These are phyloP conservation scores for Scaeva pyrastri DNA, from an alignment of 2,888 invertebrate genomes.

Conservation along the genomic window DNA sequence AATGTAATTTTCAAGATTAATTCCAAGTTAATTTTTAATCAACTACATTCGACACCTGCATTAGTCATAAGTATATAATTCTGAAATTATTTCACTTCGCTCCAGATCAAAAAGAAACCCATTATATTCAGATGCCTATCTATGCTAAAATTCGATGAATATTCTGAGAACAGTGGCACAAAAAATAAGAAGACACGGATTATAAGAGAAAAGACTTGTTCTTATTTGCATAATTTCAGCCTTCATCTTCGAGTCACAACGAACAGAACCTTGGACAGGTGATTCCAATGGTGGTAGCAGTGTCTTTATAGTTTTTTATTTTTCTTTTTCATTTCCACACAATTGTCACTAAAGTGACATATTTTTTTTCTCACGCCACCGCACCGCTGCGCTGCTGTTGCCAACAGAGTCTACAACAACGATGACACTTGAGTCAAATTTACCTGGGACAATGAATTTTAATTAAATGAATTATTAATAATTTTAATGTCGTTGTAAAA, in stretches of 20 bases:
- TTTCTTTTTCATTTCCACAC: constrained; percentile 35
- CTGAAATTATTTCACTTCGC: constrained; percentile 2
- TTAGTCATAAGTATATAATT: background rate
- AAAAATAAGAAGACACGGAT: constrained; percentile 40
- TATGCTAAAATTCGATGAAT: constrained; percentile 70
- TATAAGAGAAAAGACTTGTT: constrained; percentile 43
- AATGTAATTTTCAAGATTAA: no score
- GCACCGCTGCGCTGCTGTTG: background rate
- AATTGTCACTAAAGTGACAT: constrained; percentile 58
- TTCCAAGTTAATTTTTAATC: background rate
- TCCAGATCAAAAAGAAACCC: constrained; percentile 39
- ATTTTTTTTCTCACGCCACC: constrained; percentile 61
- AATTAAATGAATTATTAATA: constrained; percentile 74
- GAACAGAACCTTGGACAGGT: constrained; percentile 60
- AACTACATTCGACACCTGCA: background rate
- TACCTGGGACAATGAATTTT: constrained; percentile 73
- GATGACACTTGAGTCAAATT: constrained; percentile 67
- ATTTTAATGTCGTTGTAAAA: constrained; percentile 65
- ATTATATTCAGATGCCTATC: constrained; percentile 69
- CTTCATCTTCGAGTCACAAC: constrained; percentile 29
- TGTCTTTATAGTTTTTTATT: background rate
- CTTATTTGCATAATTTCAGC: constrained; percentile 71
- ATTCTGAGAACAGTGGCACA: constrained; percentile 27
- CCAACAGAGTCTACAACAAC: constrained; percentile 52
- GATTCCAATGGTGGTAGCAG: constrained; percentile 8